These are phyloP conservation scores for Glaucopsyche alexis DNA, from an alignment of 2,888 invertebrate species.

Conservation along the genomic window DNA sequence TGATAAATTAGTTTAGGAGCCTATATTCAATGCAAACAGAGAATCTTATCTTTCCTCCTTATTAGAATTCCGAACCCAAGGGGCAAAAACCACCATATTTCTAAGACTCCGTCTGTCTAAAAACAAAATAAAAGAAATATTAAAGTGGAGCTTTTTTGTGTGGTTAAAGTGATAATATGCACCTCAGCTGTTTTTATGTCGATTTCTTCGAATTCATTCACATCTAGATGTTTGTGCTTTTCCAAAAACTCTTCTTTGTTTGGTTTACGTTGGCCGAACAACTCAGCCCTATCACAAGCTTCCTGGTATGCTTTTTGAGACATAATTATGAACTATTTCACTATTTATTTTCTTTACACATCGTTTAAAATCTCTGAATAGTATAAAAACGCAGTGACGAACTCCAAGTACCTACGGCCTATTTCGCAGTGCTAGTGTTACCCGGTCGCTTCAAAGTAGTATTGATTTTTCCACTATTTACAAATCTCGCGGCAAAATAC, in stretches of 20 bases:
- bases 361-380: background rate
- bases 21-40: too few relatives aligned
- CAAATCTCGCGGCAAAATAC: background rate
- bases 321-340: constrained; percentile 57
- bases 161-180: background rate
- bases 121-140: too few relatives aligned
- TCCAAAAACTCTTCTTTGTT: constrained; percentile 83
- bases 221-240: constrained; percentile 75
- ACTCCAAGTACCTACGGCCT: background rate
- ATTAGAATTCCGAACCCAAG: too few relatives aligned
- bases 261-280: constrained; percentile 86
- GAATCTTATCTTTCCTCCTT: too few relatives aligned
- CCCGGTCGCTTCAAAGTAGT: background rate
- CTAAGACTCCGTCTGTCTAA: too few relatives aligned
- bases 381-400: background rate
- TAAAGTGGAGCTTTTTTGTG: too few relatives aligned
- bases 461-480: background rate
- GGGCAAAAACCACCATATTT: too few relatives aligned
- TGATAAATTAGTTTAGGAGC: too few relatives aligned
- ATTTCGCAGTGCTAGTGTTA: constrained; percentile 7
- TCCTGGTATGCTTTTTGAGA: constrained; percentile 85
- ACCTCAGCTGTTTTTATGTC: constrained; percentile 68
- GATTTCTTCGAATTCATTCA: constrained; percentile 77
- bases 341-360: background rate
- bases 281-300: constrained; percentile 88